Base-by-base conservation (phyloP, 2,888 invertebrate species). In the Drosophila setosimentum region DNA sequence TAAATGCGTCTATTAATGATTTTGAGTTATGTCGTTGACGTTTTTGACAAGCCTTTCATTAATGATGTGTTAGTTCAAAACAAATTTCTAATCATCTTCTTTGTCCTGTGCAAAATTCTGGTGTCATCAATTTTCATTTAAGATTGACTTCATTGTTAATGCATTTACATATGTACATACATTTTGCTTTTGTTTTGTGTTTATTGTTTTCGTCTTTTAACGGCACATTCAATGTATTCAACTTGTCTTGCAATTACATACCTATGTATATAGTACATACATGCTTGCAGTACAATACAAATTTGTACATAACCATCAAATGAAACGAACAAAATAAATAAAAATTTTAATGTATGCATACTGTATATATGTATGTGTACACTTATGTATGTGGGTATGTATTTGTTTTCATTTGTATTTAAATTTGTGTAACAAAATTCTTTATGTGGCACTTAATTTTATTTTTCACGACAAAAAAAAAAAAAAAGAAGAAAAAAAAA, bases 401-500 rank as follows among this genome's bases (percentile, higher is more conserved):
- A 24, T 54, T 54, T 18, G 40, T 62, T 76, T 65, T 64, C 55
- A 76, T 83, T 81, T 82, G 68, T 72, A 72, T 68, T 77, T 71
- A 61, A 58, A 53, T 64, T 82, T 70, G 85, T 80, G 72, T 75
- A 82, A 72, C 70, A 59, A 84, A 76, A 82, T 76, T 83, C 79
- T 74, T 76, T 79, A 81, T 82, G 78, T 79, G 80, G 82, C 80
- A 84, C 85, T 71, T 78, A 57, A 78, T 68, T 87, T 79, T 81
- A 54, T 50, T 68, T 80, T 82, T 76, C 63, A 78, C 73, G 51
- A 69, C 68, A 69, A 63, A 35, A 16, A 35, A 35, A 63, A 50
- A 73, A 65, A 73, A 53, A 63, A 50, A 69, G 74, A 59, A 68
- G n/a, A n/a, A 66, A 65, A 76, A 66, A 59, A 60, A 64, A 55